A percentile compares a stretch with the other conserved stretches of the same genome.
phyloP scores from a whole-genome alignment of 37 sponge, comb jelly and placozoan genomes.

The Trichoplax adhaerens region DNA sequence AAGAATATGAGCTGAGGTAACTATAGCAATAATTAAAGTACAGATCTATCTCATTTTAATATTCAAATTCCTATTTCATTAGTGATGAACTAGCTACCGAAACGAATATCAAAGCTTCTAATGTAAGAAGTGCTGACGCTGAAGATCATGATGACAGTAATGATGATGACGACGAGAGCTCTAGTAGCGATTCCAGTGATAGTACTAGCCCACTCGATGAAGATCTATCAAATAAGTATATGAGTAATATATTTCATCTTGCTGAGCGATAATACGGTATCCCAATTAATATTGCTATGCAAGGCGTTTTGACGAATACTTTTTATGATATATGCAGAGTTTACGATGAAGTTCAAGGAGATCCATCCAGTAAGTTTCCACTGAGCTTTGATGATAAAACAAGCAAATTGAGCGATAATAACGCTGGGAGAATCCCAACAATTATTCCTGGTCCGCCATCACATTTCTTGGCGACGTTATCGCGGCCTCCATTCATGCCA shows the following conservation, averaged over 20 bases:
- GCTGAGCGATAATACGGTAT: no score
- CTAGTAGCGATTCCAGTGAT: no score
- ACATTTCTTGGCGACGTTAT: neutral
- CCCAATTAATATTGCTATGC: no score
- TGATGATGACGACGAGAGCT: constrained; percentile 13
- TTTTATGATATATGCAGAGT: no score
- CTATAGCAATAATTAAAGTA: neutral
- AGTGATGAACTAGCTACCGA: neutral
- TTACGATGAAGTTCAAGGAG: no score
- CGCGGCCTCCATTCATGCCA: neutral
- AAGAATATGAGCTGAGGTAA: constrained; percentile 12
- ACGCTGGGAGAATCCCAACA: neutral
- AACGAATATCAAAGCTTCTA: neutral
- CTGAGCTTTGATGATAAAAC: no score
- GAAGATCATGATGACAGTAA: constrained; percentile 3
- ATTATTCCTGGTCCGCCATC: neutral
- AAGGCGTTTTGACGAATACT: no score
- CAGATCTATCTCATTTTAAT: neutral
- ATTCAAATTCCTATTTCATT: constrained; percentile 10
- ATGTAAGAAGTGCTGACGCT: neutral
- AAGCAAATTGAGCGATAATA: no score
- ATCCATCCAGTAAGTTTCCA: no score
- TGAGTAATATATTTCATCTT: no score
- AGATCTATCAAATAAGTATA: no score
- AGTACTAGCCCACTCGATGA: no score